These are phyloP conservation scores for Dinoponera quadriceps DNA, from an alignment of 1,140 invertebrate genomes.

Conservation along the genomic window DNA sequence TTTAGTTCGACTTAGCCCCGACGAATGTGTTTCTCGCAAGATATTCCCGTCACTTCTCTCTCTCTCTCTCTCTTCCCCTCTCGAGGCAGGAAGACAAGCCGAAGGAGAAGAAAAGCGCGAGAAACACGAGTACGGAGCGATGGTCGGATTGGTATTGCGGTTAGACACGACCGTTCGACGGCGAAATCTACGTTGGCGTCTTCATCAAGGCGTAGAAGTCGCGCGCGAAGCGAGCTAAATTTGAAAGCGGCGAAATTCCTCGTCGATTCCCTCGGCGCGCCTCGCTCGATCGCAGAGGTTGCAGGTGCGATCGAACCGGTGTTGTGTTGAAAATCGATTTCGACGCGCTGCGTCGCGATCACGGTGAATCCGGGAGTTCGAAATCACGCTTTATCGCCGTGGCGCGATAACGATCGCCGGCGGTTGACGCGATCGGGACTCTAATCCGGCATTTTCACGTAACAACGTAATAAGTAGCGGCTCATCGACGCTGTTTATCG, in stretches of 20 bases:
- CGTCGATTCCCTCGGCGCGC: slow-evolving; percentile 16
- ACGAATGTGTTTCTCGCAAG: background rate
- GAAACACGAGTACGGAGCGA: slow-evolving; percentile 14
- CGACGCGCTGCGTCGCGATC: background rate
- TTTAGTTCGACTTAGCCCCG: slow-evolving; percentile 74
- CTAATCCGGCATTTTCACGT: background rate
- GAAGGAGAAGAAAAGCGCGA: slow-evolving; percentile 18
- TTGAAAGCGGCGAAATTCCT: slow-evolving; percentile 35
- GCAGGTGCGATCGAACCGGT: too few species aligned
- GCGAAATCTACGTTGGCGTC: slow-evolving; percentile 63
- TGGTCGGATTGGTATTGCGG: slow-evolving; percentile 25
- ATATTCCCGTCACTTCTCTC: too few species aligned
- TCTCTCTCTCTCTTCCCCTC: background rate
- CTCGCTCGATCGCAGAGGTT: slow-evolving; percentile 6
- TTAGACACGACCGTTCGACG: slow-evolving; percentile 33
- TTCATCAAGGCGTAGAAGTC: slow-evolving; percentile 64
- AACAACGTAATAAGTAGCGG: slow-evolving; percentile 18
- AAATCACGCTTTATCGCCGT: background rate
- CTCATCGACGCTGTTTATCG: slow-evolving; percentile 8
- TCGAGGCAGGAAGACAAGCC: background rate
- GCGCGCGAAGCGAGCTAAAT: slow-evolving; percentile 20
- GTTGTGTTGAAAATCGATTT: too few species aligned
- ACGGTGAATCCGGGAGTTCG: background rate
- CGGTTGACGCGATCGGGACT: background rate
- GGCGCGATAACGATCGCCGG: background rate